Percentiles rank a stretch among this genome's conserved stretches.
Conservation (phyloP, 1,140 invertebrate species). For the Oryctes rhinoceros region DNA sequence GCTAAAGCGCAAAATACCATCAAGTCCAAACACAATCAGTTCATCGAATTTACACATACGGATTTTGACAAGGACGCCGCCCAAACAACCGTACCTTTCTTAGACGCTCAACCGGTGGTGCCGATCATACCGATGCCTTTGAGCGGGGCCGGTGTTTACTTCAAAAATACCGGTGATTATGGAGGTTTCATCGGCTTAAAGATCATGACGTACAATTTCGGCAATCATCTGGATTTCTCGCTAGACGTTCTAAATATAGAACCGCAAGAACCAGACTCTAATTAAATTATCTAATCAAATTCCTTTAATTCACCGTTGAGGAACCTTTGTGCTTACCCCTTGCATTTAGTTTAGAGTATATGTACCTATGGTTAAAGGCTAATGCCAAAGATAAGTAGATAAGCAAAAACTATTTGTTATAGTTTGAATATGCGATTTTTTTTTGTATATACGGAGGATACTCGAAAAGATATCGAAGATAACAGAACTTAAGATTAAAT, state of each 20-base stretch:
- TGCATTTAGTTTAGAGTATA: neutral
- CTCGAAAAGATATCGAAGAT: no score
- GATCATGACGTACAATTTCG: constrained; percentile 78
- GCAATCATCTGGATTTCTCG: constrained; percentile 47
- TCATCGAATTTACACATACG: constrained; percentile 77
- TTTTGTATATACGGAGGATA: neutral
- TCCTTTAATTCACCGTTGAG: neutral
- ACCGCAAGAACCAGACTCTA: neutral
- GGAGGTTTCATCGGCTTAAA: constrained; percentile 84
- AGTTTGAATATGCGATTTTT: neutral
- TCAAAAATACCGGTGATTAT: constrained; percentile 75
- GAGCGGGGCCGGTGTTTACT: constrained; percentile 75
- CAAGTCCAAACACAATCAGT: constrained; percentile 77
- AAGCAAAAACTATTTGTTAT: neutral
- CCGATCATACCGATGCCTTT: constrained; percentile 68
- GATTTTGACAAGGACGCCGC: constrained; percentile 80
- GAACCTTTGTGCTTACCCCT: neutral
- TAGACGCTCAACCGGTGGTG: constrained; percentile 80
- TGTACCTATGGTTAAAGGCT: neutral
- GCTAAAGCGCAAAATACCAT: constrained; percentile 65
- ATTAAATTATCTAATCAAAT: neutral
- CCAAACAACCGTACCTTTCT: constrained; percentile 85
- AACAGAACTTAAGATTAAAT: no score
- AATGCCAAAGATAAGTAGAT: neutral
- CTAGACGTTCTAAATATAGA: neutral